Evolutionary conservation across 2,797 vertebrate species (phyloP).

Genomic region (Darevskia mixta): DNA sequence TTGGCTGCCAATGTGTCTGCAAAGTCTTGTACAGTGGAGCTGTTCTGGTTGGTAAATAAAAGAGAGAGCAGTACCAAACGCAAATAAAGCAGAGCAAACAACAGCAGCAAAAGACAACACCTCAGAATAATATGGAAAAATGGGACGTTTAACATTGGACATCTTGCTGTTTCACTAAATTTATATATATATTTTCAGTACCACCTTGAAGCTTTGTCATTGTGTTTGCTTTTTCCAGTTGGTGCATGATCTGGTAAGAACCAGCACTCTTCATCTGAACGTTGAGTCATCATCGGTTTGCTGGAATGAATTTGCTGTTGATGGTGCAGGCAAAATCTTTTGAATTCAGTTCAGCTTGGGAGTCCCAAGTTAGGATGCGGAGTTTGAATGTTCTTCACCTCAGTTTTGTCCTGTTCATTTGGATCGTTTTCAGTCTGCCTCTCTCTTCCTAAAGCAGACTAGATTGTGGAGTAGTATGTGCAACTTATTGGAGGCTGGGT

Average conservation of each 20-base stretch:
- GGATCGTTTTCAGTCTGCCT: not conserved
- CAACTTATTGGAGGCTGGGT: not conserved
- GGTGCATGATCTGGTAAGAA: constrained; percentile 7
- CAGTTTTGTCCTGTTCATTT: not conserved
- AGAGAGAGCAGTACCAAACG: not conserved
- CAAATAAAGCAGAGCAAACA: not conserved
- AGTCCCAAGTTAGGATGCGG: not conserved
- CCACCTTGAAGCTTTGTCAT: not conserved
- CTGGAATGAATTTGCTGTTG: not conserved
- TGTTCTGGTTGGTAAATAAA: not conserved
- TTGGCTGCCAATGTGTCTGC: not conserved
- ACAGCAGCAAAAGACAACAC: not conserved
- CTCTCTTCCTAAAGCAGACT: not conserved
- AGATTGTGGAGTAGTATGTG: not conserved
- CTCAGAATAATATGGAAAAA: not conserved
- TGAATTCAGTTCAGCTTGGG: not conserved
- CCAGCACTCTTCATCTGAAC: not conserved
- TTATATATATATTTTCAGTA: not conserved
- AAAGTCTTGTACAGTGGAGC: not conserved
- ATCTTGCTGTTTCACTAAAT: not conserved
- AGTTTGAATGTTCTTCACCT: not conserved
- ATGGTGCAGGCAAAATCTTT: not conserved
- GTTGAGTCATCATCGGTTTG: not conserved
- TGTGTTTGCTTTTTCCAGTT: not conserved
- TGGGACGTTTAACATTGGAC: not conserved